These are phyloP conservation scores for Pseudopodoces humilis DNA, from an alignment of 2,113 vertebrate genomes.

Conservation along the genomic window DNA sequence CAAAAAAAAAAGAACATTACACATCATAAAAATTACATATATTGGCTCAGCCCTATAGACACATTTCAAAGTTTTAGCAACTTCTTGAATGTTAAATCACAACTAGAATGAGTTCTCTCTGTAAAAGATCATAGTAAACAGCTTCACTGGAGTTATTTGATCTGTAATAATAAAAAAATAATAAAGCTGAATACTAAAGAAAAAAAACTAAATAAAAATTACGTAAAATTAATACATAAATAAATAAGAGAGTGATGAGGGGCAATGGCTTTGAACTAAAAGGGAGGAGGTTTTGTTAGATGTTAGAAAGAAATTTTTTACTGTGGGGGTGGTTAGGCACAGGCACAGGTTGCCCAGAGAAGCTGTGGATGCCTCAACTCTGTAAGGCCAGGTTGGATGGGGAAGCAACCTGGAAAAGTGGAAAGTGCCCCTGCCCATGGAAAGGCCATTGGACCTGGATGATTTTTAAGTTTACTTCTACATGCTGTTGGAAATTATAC, in stretches of 20 bases:
- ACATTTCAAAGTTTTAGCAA: background rate
- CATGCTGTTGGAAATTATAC: accelerated
- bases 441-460: background rate
- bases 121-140: background rate
- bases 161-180: background rate
- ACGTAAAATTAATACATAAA: background rate
- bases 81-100: background rate
- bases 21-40: background rate
- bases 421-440: background rate
- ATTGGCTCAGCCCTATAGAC: background rate
- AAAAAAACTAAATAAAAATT: background rate
- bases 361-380: background rate
- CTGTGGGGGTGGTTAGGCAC: background rate
- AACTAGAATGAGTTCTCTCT: background rate
- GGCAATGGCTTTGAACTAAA: background rate
- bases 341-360: background rate
- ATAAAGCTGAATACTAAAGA: background rate
- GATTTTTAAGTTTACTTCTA: background rate
- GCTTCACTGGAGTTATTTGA: background rate
- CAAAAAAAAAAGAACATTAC: background rate
- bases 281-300: background rate
- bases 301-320: background rate
- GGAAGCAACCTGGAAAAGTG: background rate
- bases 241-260: background rate
- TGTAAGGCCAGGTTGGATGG: background rate